These are phyloP conservation scores for Temnothorax unifasciatus DNA, from an alignment of 2,888 invertebrate genomes.

Conservation along the genomic window DNA sequence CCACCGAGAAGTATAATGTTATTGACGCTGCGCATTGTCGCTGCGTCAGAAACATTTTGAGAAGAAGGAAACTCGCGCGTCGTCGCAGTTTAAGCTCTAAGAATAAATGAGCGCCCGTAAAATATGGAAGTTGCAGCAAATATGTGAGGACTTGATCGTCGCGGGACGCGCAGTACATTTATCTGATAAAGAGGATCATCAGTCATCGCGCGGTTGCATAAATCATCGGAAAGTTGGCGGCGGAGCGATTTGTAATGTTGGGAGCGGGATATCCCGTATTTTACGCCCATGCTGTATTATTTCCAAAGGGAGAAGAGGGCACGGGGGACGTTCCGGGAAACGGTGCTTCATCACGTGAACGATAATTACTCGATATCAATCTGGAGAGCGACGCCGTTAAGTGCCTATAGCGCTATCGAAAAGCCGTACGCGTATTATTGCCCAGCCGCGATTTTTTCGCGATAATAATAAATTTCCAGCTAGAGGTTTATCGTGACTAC, in stretches of 20 bases:
- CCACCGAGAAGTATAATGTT: not conserved
- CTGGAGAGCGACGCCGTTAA: conserved; percentile 6
- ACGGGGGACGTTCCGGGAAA: conserved; percentile 2
- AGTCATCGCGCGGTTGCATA: conserved; percentile 49
- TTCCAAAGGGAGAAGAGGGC: not conserved
- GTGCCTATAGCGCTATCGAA: not conserved
- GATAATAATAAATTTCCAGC: conserved; percentile 15
- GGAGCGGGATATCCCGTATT: conserved; percentile 32
- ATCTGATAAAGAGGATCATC: conserved; percentile 55
- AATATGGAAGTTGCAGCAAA: conserved; percentile 45
- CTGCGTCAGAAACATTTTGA: not conserved
- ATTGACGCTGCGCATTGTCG: not conserved
- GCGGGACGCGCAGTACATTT: conserved; percentile 46
- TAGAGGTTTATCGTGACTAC: conserved; percentile 3
- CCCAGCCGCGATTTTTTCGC: conserved; percentile 9
- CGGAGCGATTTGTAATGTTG: conserved; percentile 50
- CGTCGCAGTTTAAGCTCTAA: conserved; percentile 9
- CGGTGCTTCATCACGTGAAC: conserved; percentile 35
- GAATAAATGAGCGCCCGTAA: conserved; percentile 28
- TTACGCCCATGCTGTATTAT: conserved; percentile 26
- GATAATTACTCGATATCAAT: conserved; percentile 35
- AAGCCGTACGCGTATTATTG: conserved; percentile 15
- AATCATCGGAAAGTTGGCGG: conserved; percentile 55
- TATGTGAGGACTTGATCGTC: conserved; percentile 49
- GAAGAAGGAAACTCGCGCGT: not conserved